A percentile compares a stretch with the other conserved stretches of the same genome.
phyloP scores from a whole-genome alignment of 2,888 invertebrate species.

The Scaptomyza tumidula region DNA sequence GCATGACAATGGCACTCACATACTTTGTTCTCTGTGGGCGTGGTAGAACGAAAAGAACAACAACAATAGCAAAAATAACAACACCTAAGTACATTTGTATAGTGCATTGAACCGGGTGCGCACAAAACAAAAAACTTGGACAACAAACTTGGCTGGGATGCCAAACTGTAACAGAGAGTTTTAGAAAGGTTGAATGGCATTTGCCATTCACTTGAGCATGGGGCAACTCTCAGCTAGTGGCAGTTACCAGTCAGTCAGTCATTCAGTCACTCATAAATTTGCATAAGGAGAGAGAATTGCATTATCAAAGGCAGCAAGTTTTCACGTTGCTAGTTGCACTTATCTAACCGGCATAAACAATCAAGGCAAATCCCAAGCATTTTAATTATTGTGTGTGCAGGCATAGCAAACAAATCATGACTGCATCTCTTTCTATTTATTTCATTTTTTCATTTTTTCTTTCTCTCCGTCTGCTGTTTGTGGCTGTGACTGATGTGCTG shows the following conservation, averaged over 20 bases:
- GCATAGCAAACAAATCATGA: constrained; percentile 46
- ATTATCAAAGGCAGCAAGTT: constrained; percentile 66
- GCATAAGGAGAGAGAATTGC: constrained; percentile 65
- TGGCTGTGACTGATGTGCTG: constrained; percentile 60
- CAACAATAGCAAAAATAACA: too few species aligned
- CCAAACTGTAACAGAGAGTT: constrained; percentile 62
- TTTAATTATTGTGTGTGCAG: constrained; percentile 76
- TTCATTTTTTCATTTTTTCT: constrained; percentile 11
- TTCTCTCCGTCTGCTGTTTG: constrained; percentile 11
- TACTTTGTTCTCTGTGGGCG: constrained; percentile 40
- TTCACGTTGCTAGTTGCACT: constrained; percentile 50
- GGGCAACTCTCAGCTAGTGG: constrained; percentile 38
- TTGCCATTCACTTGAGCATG: constrained; percentile 58
- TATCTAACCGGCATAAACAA: constrained; percentile 65
- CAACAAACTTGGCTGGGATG: constrained; percentile 43
- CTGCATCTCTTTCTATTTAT: constrained; percentile 14
- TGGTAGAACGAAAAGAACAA: constrained; percentile 43
- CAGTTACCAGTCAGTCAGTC: constrained; percentile 58
- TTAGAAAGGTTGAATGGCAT: constrained; percentile 74
- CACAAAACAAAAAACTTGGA: constrained; percentile 45
- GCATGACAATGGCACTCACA: constrained; percentile 24
- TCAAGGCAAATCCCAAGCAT: constrained; percentile 46
- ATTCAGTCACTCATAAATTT: constrained; percentile 70
- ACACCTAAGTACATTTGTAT: not conserved
- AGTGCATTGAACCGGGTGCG: constrained; percentile 61